Percentiles rank a stretch among this genome's conserved stretches.
phyloP scores from a whole-genome alignment of 2,888 invertebrate species.

The Sycophila texana region DNA sequence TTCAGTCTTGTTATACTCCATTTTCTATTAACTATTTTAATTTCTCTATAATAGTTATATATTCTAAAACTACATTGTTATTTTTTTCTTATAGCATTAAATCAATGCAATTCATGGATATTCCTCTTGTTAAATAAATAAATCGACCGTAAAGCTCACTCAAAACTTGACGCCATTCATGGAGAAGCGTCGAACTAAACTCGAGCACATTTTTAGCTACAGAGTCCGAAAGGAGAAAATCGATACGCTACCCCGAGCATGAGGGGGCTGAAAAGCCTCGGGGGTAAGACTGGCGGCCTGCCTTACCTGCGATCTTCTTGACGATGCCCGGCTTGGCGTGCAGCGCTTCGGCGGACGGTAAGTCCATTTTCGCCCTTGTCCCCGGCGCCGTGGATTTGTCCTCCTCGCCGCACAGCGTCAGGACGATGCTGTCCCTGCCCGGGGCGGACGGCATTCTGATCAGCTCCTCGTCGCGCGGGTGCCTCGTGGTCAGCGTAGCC shows the following conservation, averaged over 20 bases:
- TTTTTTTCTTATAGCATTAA: no score
- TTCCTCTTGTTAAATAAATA: no score
- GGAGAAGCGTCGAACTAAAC: no score
- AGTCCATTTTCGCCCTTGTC: constrained; percentile 60
- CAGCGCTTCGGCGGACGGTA: constrained; percentile 60
- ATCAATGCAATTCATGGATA: no score
- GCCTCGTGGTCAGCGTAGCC: constrained; percentile 61
- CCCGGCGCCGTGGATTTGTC: constrained; percentile 49
- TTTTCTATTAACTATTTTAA: no score
- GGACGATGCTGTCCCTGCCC: constrained; percentile 62
- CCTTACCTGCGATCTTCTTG: constrained; percentile 70
- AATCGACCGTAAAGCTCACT: no score
- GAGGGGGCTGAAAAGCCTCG: not conserved
- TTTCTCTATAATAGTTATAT: no score
- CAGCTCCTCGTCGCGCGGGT: constrained; percentile 53
- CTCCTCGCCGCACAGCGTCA: constrained; percentile 57
- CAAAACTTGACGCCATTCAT: no score
- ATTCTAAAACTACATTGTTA: no score
- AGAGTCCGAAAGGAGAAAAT: not conserved
- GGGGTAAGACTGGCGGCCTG: not conserved
- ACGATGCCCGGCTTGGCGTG: constrained; percentile 64
- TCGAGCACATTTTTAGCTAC: no score
- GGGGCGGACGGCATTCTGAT: constrained; percentile 51
- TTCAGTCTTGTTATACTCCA: no score
- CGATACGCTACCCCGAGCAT: not conserved